Conservation (phyloP, 2,888 invertebrate species). For the Pantelozetes paolii region DNA sequence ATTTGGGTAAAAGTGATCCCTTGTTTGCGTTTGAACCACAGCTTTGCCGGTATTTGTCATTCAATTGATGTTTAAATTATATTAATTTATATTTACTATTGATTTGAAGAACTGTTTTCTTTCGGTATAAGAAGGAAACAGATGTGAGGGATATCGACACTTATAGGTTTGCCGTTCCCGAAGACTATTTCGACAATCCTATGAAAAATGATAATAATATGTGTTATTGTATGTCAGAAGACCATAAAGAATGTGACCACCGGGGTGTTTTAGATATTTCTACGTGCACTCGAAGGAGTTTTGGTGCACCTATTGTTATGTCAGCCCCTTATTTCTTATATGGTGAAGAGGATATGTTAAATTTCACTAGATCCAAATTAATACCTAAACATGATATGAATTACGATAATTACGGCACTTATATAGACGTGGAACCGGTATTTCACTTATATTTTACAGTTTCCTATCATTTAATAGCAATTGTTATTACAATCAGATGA, state of each 20-base stretch:
- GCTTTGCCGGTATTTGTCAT: constrained; percentile 32
- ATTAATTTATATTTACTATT: not conserved
- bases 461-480: not conserved
- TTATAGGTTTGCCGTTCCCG: not conserved
- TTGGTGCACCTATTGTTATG: constrained; percentile 11
- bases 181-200: not conserved
- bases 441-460: not conserved
- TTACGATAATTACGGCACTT: constrained; percentile 18
- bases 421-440: constrained; percentile 29
- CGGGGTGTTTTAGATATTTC: not conserved
- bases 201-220: not conserved
- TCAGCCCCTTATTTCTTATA: not conserved
- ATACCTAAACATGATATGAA: not conserved
- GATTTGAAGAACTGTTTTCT: constrained; percentile 9
- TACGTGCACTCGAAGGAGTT: not conserved
- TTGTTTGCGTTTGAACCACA: constrained; percentile 26
- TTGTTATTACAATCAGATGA: not conserved
- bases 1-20: not conserved
- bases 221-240: constrained; percentile 24
- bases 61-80: not conserved
- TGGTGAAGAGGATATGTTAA: not conserved
- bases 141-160: not conserved
- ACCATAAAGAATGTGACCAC: not conserved
- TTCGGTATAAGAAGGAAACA: not conserved
- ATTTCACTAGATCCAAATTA: not conserved